Conservation (phyloP, 2,797 vertebrate species). For the Arrhamphus sclerolepis region DNA sequence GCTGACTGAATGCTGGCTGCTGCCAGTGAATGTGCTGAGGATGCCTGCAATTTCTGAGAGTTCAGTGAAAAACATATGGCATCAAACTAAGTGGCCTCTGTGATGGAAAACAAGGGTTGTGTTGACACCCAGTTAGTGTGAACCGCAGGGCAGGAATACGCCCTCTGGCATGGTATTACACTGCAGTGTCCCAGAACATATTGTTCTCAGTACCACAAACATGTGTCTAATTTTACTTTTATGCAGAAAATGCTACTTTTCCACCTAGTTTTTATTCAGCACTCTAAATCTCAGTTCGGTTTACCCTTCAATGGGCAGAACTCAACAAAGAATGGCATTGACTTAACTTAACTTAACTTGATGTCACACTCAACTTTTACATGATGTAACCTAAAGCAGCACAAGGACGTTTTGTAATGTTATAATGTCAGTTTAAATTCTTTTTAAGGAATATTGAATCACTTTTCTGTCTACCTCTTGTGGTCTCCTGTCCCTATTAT, state of each 20-base stretch:
- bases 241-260: slow-evolving; percentile 33
- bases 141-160: slow-evolving; percentile 35
- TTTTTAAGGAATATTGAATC: too few species aligned
- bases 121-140: slow-evolving; percentile 25
- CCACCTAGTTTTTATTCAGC: slow-evolving; percentile 33
- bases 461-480: too few species aligned
- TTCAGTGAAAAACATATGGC: slow-evolving; percentile 51
- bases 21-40: slow-evolving; percentile 20
- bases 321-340: slow-evolving; percentile 25
- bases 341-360: slow-evolving; percentile 10
- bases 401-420: too few species aligned
- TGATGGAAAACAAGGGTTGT: slow-evolving; percentile 52
- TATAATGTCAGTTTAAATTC: too few species aligned
- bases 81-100: slow-evolving; percentile 29
- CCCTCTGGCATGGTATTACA: slow-evolving; percentile 36
- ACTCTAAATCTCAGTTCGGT: slow-evolving; percentile 36
- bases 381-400: too few species aligned
- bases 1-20: slow-evolving; percentile 23
- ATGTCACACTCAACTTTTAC: background rate
- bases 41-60: slow-evolving; percentile 35
- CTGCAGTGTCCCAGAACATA: slow-evolving; percentile 41
- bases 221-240: slow-evolving; percentile 52
- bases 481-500: too few species aligned
- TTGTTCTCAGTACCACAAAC: slow-evolving; percentile 62
- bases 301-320: slow-evolving; percentile 12